Evolutionary conservation across 2,888 invertebrate genomes (phyloP), one percentile per base, ranked within the genome.

Genomic region (Pediacus dermestoides): DNA sequence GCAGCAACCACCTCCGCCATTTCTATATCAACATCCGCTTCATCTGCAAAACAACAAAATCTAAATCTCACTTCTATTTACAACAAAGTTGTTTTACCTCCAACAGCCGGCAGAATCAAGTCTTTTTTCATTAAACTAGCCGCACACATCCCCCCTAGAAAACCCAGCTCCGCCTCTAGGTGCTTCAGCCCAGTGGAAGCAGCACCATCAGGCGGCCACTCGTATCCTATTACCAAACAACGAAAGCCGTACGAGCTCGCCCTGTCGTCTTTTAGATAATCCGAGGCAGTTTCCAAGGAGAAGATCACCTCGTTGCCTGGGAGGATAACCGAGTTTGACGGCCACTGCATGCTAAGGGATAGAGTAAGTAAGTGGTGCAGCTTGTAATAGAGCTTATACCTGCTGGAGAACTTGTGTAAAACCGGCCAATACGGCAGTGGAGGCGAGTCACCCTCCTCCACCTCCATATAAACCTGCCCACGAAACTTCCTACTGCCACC

Each of bases 251-350:
- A 91, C 44, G 82, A 81, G 60, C 80, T 80, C 1, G 82, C 82
- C 58, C 86, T 83, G 50, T 90, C 93, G 68, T 92, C 91, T 59
- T 89, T 90, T 44, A 92, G 80, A 67, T 95, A 96, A 66, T 95
- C 87, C 0, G 95, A 89, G 0, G 95, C 91, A 0, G 96, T 95
- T 72, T 97, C 96, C 61, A 99, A 66, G 0, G 94, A 93, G 68
- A 97, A 94, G 57, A 94, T 82, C 0, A 96, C 86, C 71, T 93
- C 90, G 66, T 94, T 92, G 10, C 94, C 95, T 18, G 95, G 94
- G 23, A 95, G 70, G 39, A 94, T 75, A 8, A 95, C 73, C 0
- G 88, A 82, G 52, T 82, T 85, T 57, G 86, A 85, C 0, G 95
- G 90, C 95, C 96, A 97, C 46, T 85, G 87, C 27, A 73, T 70